phyloP scores from a whole-genome alignment of 2,888 invertebrate species.

The Bimastos eiseni region DNA sequence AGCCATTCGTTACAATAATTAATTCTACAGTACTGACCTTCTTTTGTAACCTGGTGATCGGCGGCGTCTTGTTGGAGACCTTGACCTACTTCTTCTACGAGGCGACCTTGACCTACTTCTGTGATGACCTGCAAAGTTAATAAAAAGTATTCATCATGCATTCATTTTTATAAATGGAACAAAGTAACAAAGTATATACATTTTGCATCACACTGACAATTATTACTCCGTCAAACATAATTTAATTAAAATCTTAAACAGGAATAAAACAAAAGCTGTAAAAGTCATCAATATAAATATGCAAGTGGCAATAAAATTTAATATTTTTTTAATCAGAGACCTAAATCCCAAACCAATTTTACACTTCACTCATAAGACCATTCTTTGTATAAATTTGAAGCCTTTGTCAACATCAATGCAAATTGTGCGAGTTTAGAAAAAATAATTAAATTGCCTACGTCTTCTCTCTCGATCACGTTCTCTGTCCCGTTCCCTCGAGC shows the following conservation, averaged over 20 bases:
- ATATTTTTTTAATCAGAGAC: background rate
- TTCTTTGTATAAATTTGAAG: background rate
- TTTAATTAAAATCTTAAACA: background rate
- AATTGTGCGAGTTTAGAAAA: background rate
- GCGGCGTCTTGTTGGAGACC: constrained; percentile 23
- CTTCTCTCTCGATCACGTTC: constrained; percentile 13
- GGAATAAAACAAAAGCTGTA: background rate
- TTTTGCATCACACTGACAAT: background rate
- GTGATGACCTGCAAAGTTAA: background rate
- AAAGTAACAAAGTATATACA: background rate
- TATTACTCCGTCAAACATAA: no score
- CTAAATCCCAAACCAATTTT: background rate
- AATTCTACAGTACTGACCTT: background rate
- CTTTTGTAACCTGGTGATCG: background rate
- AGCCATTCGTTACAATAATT: background rate
- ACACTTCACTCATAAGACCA: background rate
- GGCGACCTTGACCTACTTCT: constrained; percentile 25
- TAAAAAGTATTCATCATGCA: background rate
- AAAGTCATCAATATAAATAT: background rate
- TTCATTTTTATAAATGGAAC: background rate
- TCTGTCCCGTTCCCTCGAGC: background rate
- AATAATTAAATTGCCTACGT: background rate
- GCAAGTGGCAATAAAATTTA: background rate
- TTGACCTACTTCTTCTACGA: constrained; percentile 20
- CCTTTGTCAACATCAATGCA: background rate